phyloP scores from a whole-genome alignment of 2,888 invertebrate species.

The Eupeodes latifasciatus region DNA sequence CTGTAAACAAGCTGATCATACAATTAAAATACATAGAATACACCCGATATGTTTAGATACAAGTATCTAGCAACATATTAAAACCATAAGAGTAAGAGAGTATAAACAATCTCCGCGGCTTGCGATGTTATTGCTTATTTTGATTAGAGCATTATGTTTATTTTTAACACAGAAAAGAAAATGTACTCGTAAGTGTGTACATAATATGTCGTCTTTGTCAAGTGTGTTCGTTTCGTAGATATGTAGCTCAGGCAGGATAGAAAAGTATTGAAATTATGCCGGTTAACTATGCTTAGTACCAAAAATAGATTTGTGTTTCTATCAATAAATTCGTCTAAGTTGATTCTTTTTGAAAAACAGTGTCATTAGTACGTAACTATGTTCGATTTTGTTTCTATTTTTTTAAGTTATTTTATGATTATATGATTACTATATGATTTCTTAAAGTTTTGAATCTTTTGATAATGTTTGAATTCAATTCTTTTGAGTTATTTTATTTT shows the following conservation, averaged over 20 bases:
- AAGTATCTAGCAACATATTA: conserved; percentile 49
- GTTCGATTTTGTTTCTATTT: conserved; percentile 6
- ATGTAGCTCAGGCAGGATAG: neutral
- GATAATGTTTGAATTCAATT: neutral
- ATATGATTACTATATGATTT: too few relatives aligned
- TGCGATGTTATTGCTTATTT: conserved; percentile 46
- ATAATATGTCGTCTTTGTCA: neutral
- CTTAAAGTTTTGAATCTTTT: neutral
- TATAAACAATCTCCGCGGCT: conserved; percentile 66
- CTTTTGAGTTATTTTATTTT: neutral
- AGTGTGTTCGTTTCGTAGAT: neutral
- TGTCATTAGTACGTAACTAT: neutral
- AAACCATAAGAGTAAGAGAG: conserved; percentile 15
- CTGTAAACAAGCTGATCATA: conserved; percentile 80
- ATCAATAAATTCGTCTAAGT: neutral
- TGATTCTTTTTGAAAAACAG: neutral
- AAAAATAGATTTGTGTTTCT: neutral
- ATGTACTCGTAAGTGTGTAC: neutral
- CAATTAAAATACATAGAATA: conserved; percentile 12
- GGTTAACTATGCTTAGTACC: neutral
- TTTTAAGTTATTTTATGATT: neutral
- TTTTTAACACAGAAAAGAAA: neutral
- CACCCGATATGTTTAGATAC: conserved; percentile 13
- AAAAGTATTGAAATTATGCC: conserved; percentile 2
- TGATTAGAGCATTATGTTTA: neutral